A percentile compares a stretch with the other conserved stretches of the same genome.
Evolutionary conservation across 2,797 vertebrate genomes (phyloP).

Genomic region (Cygnus olor): DNA sequence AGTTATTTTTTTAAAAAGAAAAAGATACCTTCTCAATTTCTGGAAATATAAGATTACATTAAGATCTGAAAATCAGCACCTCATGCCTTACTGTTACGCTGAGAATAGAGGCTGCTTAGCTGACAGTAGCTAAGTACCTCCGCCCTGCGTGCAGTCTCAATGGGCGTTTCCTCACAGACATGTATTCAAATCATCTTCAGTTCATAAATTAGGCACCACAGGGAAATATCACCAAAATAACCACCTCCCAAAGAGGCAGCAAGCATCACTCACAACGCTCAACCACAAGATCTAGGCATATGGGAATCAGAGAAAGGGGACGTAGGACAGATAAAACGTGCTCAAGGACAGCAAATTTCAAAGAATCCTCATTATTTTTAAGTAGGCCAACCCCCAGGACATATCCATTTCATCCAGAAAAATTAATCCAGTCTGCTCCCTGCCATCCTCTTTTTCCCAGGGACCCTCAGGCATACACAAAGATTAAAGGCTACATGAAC

Average conservation of each 20-base stretch:
- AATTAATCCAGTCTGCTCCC: conserved; percentile 66
- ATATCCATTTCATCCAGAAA: conserved; percentile 67
- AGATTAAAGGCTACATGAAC: conserved; percentile 68
- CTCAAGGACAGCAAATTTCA: conserved; percentile 64
- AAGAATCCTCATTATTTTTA: conserved; percentile 68
- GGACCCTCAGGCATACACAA: conserved; percentile 63
- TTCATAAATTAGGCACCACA: background rate
- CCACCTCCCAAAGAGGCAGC: background rate
- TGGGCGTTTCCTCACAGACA: background rate
- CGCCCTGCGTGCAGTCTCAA: background rate
- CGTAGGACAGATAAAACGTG: background rate
- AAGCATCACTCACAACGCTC: background rate
- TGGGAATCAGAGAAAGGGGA: background rate
- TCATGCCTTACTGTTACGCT: background rate
- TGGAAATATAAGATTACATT: background rate
- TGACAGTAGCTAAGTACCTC: background rate
- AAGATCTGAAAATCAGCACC: background rate
- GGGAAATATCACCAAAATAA: conserved; percentile 24
- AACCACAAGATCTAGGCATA: background rate
- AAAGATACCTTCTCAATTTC: background rate
- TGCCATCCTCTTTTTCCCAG: conserved; percentile 59
- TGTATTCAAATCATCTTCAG: background rate
- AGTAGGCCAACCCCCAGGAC: conserved; percentile 69
- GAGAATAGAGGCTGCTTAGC: background rate
- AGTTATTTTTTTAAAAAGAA: background rate